A percentile compares a stretch with the other conserved stretches of the same genome.
These are phyloP conservation scores for Phaenicophaeus curvirostris DNA, from an alignment of 2,797 vertebrate species.

Conservation along the genomic window DNA sequence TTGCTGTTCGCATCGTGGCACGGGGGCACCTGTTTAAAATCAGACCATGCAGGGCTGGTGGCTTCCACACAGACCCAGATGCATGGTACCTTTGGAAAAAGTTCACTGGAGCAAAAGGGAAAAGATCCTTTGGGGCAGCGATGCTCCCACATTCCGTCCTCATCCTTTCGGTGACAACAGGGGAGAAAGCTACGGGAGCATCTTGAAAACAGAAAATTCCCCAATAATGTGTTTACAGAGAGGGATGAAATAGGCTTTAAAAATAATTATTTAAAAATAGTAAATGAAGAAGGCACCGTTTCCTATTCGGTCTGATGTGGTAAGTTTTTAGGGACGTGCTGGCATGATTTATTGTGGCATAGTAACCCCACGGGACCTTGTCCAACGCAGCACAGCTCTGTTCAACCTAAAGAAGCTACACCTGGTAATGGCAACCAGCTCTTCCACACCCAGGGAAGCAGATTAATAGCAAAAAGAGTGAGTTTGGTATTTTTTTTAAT, in stretches of 20 bases:
- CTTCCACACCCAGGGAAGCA: neutral
- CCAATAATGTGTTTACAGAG: rapidly evolving
- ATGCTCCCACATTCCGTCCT: rapidly evolving
- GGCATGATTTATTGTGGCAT: neutral
- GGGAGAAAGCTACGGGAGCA: rapidly evolving
- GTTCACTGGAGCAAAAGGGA: neutral
- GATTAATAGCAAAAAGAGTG: neutral
- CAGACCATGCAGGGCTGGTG: rapidly evolving
- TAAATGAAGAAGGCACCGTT: rapidly evolving
- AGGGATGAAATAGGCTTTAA: neutral
- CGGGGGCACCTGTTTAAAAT: neutral
- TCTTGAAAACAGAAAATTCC: neutral
- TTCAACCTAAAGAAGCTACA: neutral
- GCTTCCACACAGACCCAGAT: rapidly evolving
- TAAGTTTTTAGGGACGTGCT: neutral
- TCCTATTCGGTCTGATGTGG: rapidly evolving
- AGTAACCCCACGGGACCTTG: neutral
- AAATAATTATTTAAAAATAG: neutral
- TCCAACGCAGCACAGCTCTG: neutral
- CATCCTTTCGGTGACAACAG: rapidly evolving
- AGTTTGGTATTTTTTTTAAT: neutral
- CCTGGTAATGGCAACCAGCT: neutral
- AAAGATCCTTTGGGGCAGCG: rapidly evolving
- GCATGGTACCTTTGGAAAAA: neutral
- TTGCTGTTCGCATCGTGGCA: rapidly evolving